Evolutionary conservation across 2,113 vertebrate species (phyloP).

Genomic region (Pluvianellus socialis): DNA sequence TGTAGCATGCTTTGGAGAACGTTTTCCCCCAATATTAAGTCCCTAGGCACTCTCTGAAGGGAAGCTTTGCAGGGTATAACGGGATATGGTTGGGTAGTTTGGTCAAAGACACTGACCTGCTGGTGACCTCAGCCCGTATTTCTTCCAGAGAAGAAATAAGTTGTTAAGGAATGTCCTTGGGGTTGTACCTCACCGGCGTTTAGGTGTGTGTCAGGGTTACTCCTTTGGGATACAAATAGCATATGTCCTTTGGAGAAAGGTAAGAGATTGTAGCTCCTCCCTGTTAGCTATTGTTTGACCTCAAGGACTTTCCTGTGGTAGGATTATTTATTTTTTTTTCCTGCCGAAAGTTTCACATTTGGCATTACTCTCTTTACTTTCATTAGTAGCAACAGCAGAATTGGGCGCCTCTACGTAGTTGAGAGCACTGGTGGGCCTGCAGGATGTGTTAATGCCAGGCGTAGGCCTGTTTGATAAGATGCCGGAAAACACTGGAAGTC

Average conservation of each 20-base stretch:
- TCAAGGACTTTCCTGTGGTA: not conserved
- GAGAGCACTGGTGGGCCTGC: not conserved
- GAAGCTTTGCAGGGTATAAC: not conserved
- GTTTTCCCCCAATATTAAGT: not conserved
- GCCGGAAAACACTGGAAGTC: not conserved
- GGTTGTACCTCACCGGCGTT: not conserved
- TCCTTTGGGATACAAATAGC: not conserved
- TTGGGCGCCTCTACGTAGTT: not conserved
- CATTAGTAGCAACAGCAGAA: not conserved
- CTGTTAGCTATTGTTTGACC: not conserved
- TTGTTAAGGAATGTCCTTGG: not conserved
- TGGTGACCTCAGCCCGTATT: not conserved
- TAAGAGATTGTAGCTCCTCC: not conserved
- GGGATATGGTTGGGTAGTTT: not conserved
- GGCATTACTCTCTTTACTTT: not conserved
- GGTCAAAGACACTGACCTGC: not conserved
- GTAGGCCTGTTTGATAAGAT: not conserved
- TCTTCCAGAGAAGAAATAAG: not conserved
- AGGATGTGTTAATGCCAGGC: not conserved
- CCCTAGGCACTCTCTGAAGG: fast-evolving
- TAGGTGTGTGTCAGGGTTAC: not conserved
- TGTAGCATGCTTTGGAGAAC: not conserved
- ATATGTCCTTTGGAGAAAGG: not conserved
- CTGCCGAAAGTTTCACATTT: not conserved
- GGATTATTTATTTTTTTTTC: not conserved